phyloP scores from a whole-genome alignment of 2,113 vertebrate genomes.

The Ptilorrhoa leucosticta region DNA sequence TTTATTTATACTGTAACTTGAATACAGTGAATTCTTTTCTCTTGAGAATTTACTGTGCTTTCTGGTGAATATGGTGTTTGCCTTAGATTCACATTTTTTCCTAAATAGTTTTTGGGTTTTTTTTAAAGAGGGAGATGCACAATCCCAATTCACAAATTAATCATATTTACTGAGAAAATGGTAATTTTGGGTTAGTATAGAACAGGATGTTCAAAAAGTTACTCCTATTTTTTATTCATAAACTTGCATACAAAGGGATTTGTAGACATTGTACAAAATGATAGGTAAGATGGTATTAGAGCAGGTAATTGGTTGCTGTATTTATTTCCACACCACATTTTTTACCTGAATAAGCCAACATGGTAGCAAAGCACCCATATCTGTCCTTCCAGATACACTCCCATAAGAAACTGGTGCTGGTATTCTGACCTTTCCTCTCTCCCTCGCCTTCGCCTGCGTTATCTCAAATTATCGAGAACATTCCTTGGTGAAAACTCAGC shows the following conservation, averaged over 20 bases:
- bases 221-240: neutral
- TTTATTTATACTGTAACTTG: neutral
- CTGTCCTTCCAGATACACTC: neutral
- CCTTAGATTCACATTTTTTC: neutral
- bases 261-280: neutral
- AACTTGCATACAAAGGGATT: neutral
- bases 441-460: constrained; percentile 18
- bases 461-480: constrained; percentile 33
- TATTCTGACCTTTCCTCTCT: constrained; percentile 45
- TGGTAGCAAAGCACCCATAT: neutral
- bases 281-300: neutral
- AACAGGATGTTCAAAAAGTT: neutral
- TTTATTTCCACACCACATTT: neutral
- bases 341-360: neutral
- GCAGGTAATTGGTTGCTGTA: neutral
- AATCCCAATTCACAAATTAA: neutral
- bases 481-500: constrained; percentile 51
- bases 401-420: neutral
- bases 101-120: neutral
- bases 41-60: neutral
- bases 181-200: neutral
- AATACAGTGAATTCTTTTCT: neutral
- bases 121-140: neutral
- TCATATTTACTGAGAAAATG: neutral
- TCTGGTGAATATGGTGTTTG: neutral